Percentiles rank a stretch among this genome's conserved stretches.
Conservation (phyloP, 1,140 invertebrate genomes). For the Scaptodrosophila lebanonensis region DNA sequence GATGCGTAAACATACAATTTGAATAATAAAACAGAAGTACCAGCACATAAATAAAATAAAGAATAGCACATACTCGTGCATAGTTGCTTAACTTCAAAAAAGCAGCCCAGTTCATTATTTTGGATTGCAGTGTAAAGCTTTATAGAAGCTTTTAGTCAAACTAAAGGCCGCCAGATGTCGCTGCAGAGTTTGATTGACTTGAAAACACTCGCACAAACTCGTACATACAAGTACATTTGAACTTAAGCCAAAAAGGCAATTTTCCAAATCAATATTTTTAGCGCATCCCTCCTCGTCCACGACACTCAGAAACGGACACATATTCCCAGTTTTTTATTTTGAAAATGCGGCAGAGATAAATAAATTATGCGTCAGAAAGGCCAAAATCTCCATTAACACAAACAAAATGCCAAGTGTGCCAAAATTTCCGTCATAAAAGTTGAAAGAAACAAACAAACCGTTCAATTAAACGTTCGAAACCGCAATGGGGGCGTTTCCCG, state of each 20-base stretch:
- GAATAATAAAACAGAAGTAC: too few relatives aligned
- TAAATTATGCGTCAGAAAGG: conserved; percentile 48
- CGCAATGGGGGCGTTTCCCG: conserved; percentile 1
- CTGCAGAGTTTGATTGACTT: neutral
- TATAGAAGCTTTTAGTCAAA: neutral
- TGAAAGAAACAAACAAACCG: conserved; percentile 24
- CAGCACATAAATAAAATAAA: too few relatives aligned
- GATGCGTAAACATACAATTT: too few relatives aligned
- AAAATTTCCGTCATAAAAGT: conserved; percentile 32
- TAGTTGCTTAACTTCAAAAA: neutral
- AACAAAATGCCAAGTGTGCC: conserved; percentile 15
- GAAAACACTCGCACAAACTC: too few relatives aligned
- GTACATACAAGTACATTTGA: neutral
- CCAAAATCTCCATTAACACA: neutral
- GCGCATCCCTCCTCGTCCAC: neutral
- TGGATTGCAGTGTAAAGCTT: conserved; percentile 26
- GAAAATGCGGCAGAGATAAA: conserved; percentile 23
- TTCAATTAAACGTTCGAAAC: conserved; percentile 20
- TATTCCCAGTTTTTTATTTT: conserved; percentile 4
- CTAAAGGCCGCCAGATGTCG: conserved; percentile 22
- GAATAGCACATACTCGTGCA: too few relatives aligned
- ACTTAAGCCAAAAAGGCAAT: neutral
- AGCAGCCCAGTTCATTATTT: conserved; percentile 1
- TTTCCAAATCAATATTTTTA: conserved; percentile 18
- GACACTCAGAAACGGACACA: neutral